Percentiles rank a stretch among this genome's conserved stretches.
phyloP scores from a whole-genome alignment of 2,797 vertebrate genomes.

The Dendrocincla fuliginosa region DNA sequence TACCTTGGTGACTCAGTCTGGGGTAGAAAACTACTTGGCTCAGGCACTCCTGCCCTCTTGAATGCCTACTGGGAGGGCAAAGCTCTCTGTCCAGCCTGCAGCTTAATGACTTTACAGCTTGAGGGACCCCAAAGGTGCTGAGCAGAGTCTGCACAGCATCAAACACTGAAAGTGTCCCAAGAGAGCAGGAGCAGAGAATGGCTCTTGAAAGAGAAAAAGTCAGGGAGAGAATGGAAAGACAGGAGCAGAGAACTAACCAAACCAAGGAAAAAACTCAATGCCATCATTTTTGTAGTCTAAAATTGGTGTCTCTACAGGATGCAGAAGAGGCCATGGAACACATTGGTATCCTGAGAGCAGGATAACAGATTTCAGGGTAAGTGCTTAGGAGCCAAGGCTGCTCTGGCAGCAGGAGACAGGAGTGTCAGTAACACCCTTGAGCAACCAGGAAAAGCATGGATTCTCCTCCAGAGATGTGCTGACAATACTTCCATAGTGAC shows the following conservation, averaged over 20 bases:
- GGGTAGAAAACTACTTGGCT: background rate
- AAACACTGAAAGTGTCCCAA: background rate
- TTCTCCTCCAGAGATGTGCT: background rate
- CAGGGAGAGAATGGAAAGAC: background rate
- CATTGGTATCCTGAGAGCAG: no score
- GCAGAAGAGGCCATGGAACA: background rate
- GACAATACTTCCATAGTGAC: background rate
- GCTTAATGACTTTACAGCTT: background rate
- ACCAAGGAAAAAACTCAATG: rapidly evolving
- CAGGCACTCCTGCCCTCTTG: background rate
- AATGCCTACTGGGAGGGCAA: background rate
- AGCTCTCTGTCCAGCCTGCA: background rate
- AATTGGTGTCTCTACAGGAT: background rate
- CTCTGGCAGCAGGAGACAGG: background rate
- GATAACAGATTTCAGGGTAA: no score
- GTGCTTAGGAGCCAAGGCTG: background rate
- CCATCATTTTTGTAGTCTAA: background rate
- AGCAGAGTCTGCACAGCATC: background rate
- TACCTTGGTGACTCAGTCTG: background rate
- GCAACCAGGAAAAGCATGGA: background rate
- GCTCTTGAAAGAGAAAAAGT: background rate
- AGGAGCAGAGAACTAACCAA: background rate
- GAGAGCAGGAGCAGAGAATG: background rate
- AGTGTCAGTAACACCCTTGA: background rate
- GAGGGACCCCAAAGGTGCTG: background rate